Evolutionary conservation across 2,113 vertebrate species (phyloP).

Genomic region (Paradisaea rubra): DNA sequence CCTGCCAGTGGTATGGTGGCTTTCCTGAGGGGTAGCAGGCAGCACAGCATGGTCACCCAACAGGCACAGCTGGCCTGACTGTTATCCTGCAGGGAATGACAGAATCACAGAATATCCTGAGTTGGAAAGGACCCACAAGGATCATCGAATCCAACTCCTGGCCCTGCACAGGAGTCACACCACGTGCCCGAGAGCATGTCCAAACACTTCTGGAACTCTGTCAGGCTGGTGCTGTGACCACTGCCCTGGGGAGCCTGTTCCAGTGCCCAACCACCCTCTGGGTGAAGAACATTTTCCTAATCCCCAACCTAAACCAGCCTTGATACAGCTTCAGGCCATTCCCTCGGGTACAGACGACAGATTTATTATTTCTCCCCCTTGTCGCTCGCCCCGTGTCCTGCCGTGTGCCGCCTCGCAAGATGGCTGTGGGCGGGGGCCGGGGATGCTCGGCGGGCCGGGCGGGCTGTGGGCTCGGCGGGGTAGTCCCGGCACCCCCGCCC

Average conservation of each 20-base stretch:
- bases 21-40: neutral
- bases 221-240: neutral
- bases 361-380: no score
- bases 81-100: neutral
- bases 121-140: neutral
- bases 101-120: neutral
- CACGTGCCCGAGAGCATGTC: rapidly evolving
- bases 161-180: neutral
- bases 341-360: neutral
- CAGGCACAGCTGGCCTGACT: neutral
- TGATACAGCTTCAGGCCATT: neutral
- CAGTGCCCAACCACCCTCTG: neutral
- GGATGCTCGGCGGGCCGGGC: no score
- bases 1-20: rapidly evolving
- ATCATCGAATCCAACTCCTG: rapidly evolving
- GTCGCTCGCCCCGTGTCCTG: neutral
- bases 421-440: neutral
- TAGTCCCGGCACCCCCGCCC: neutral
- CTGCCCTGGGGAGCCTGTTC: neutral
- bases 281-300: neutral
- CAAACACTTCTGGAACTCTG: neutral
- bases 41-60: neutral
- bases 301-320: neutral
- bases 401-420: rapidly evolving
- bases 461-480: neutral